Conservation (phyloP, 2,888 invertebrate genomes). For the Drosophila histrio region DNA sequence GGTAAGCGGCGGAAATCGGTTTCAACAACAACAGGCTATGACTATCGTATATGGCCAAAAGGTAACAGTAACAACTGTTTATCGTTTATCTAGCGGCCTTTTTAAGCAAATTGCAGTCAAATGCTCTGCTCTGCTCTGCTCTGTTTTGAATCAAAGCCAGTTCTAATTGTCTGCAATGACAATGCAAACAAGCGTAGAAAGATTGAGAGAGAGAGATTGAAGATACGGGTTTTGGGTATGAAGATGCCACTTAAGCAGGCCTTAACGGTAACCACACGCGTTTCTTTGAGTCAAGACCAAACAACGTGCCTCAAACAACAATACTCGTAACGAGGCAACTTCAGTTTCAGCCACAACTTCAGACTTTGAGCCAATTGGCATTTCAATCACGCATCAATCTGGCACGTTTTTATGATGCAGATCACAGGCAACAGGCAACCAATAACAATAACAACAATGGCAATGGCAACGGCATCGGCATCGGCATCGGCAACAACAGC, state of each 20-base stretch:
- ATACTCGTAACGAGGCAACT: constrained; percentile 27
- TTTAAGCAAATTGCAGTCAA: constrained; percentile 65
- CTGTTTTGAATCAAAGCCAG: constrained; percentile 34
- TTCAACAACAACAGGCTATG: constrained; percentile 13
- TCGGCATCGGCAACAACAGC: constrained; percentile 13
- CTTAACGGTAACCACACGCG: constrained; percentile 68
- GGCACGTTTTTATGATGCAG: constrained; percentile 83
- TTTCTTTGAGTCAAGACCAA: constrained; percentile 16
- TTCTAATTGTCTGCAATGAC: constrained; percentile 71
- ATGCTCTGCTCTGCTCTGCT: constrained; percentile 32
- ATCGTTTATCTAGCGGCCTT: constrained; percentile 71
- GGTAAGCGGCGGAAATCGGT: constrained; percentile 48
- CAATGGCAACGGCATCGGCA: no score
- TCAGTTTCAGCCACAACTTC: constrained; percentile 23
- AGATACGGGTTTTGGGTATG: constrained; percentile 27
- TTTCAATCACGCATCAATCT: constrained; percentile 83
- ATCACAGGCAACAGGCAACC: constrained; percentile 56
- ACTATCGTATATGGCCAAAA: constrained; percentile 48
- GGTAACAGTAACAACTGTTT: constrained; percentile 59
- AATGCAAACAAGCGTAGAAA: constrained; percentile 53
- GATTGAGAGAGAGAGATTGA: constrained; percentile 16
- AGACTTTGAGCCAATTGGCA: constrained; percentile 68
- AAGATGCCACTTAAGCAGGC: constrained; percentile 37
- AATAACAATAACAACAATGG: constrained; percentile 11
- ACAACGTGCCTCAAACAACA: constrained; percentile 35